These are phyloP conservation scores for Dromaius novaehollandiae DNA, from an alignment of 2,113 vertebrate genomes.

Conservation along the genomic window DNA sequence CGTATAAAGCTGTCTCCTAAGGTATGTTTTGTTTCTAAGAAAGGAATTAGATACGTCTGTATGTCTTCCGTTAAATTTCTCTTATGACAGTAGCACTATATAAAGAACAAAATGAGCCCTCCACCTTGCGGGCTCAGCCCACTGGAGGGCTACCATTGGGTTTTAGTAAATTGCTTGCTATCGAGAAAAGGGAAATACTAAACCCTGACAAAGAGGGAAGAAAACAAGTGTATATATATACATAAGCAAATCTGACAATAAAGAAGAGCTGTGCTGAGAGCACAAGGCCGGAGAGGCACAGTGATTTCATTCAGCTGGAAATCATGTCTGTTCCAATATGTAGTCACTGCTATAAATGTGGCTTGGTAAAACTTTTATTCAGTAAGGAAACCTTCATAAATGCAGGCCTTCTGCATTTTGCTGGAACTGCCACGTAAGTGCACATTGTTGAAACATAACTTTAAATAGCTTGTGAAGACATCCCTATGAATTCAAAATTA, in stretches of 20 bases:
- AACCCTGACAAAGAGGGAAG: neutral
- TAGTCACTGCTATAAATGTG: constrained; percentile 16
- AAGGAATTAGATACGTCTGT: neutral
- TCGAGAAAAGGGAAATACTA: constrained; percentile 4
- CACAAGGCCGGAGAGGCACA: neutral
- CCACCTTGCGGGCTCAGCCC: neutral
- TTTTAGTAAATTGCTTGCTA: neutral
- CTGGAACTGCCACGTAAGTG: constrained; percentile 62
- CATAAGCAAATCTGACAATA: constrained; percentile 45
- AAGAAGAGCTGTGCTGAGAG: constrained; percentile 16
- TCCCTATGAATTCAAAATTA: constrained; percentile 74
- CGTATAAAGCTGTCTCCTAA: neutral
- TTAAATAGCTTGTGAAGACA: constrained; percentile 77
- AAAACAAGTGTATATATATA: neutral
- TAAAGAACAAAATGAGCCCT: neutral
- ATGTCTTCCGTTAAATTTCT: neutral
- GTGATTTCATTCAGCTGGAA: constrained; percentile 55
- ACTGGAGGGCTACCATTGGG: neutral
- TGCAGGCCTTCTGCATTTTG: constrained; percentile 53
- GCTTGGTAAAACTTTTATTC: constrained; percentile 67
- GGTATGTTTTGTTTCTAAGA: neutral
- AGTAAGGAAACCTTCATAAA: constrained; percentile 65
- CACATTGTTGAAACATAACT: constrained; percentile 65
- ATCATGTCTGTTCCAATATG: constrained; percentile 43
- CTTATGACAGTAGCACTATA: neutral